Evolutionary conservation across 2,113 vertebrate genomes (phyloP).

Genomic region (Meriones unguiculatus): DNA sequence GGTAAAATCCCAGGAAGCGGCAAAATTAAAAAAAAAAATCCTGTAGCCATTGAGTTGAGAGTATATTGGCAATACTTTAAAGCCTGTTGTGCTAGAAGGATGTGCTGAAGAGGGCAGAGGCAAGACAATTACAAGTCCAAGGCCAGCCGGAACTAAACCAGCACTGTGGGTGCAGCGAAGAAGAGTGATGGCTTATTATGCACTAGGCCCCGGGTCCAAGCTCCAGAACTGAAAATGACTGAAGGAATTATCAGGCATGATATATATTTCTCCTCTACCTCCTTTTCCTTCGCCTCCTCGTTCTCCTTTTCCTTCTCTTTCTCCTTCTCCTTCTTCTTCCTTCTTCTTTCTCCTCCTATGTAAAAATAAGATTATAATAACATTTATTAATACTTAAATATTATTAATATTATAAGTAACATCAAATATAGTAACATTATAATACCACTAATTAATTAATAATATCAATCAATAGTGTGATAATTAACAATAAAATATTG

Average conservation of each 20-base stretch:
- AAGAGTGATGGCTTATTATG: background rate
- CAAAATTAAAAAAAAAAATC: background rate
- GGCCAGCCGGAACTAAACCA: background rate
- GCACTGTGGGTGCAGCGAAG: background rate
- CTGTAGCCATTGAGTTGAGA: background rate
- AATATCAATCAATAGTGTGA: no score
- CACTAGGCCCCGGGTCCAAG: background rate
- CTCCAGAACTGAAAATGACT: background rate
- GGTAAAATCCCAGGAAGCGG: background rate
- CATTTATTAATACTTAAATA: no score
- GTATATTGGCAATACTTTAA: background rate
- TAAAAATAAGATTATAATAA: no score
- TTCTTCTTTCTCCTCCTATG: background rate
- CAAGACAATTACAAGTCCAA: background rate
- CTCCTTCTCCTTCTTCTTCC: background rate
- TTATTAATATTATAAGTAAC: no score
- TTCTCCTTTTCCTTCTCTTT: background rate
- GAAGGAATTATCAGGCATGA: background rate
- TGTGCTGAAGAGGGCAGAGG: no score
- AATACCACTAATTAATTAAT: no score
- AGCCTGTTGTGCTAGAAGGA: background rate
- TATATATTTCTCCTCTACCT: background rate
- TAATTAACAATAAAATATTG: background rate
- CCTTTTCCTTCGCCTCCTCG: background rate
- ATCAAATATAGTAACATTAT: no score